phyloP scores from a whole-genome alignment of 1,140 invertebrate species.

The Riptortus pedestris region DNA sequence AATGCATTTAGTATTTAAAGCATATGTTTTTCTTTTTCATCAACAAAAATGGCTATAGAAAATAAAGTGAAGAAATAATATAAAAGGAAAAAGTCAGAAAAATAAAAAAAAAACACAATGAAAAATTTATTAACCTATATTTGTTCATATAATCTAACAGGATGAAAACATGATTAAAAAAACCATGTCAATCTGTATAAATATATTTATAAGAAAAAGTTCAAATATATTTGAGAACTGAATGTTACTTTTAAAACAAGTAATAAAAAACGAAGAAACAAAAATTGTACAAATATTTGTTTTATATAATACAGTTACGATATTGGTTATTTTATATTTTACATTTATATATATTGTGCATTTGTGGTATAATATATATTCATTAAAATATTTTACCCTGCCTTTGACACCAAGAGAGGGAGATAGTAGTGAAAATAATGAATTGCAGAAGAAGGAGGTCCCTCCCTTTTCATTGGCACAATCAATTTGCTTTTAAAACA shows the following conservation, averaged over 20 bases:
- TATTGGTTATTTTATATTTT: background rate
- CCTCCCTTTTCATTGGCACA: constrained; percentile 12
- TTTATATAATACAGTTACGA: background rate
- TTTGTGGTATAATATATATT: background rate
- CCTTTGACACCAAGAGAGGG: constrained; percentile 11
- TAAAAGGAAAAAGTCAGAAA: background rate
- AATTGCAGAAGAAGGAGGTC: background rate
- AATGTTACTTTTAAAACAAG: background rate
- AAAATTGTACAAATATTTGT: background rate
- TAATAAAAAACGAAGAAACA: background rate
- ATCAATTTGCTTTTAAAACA: background rate
- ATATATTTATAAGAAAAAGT: background rate
- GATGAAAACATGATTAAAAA: constrained; percentile 3
- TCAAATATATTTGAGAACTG: background rate
- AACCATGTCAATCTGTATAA: background rate
- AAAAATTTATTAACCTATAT: constrained; percentile 15
- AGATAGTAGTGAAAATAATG: background rate
- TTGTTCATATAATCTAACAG: constrained; percentile 6
- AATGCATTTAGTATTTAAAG: too few species aligned
- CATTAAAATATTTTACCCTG: background rate
- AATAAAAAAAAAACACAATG: constrained; percentile 1
- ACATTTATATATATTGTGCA: background rate
- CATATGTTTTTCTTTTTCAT: too few species aligned
- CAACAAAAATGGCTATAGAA: too few species aligned
- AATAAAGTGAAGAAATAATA: background rate